Evolutionary conservation across 2,888 invertebrate genomes (phyloP).

Genomic region (Leptura quadrifasciata): DNA sequence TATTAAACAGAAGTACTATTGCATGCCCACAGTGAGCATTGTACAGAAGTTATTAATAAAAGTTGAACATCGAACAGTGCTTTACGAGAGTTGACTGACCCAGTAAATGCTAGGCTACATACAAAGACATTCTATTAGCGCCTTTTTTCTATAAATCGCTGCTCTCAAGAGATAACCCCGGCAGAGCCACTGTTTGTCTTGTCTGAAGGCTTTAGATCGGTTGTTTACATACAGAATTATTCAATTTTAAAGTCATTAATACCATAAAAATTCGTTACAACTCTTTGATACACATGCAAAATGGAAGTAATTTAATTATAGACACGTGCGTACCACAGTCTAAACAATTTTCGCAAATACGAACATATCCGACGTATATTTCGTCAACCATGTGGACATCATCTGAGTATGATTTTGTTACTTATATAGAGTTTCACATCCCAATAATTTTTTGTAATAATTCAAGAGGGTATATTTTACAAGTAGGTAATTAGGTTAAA

Average conservation of each 20-base stretch:
- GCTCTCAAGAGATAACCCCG: conserved; percentile 42
- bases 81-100: conserved; percentile 46
- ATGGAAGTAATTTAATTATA: no score
- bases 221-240: conserved; percentile 19
- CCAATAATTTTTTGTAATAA: no score
- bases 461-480: no score
- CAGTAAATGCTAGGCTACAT: conserved; percentile 39
- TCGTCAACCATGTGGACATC: no score
- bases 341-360: no score
- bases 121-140: conserved; percentile 47
- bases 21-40: conserved; percentile 30
- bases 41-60: conserved; percentile 44
- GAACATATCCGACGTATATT: no score
- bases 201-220: conserved; percentile 27
- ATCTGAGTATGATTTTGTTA: no score
- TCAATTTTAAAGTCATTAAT: neutral
- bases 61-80: conserved; percentile 44
- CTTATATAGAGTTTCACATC: no score
- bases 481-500: no score
- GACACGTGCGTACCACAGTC: no score
- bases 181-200: conserved; percentile 42
- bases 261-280: no score
- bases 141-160: conserved; percentile 49
- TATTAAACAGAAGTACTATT: conserved; percentile 12
- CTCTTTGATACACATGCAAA: no score